phyloP scores from a whole-genome alignment of 2,797 vertebrate genomes.

The Helicolenus hilgendorfi region DNA sequence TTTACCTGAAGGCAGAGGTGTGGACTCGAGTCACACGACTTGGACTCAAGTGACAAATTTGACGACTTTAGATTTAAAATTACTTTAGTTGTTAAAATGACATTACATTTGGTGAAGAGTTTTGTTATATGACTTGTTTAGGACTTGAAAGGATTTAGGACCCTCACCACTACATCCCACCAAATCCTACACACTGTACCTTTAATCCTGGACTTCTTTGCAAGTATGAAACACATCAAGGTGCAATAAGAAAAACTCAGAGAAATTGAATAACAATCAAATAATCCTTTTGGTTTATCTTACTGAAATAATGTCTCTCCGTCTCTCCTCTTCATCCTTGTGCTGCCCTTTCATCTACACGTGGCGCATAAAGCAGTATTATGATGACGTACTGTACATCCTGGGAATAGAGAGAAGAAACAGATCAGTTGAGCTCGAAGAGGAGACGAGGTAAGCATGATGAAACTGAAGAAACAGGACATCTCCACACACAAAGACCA shows the following conservation, averaged over 20 bases:
- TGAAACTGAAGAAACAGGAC: slow-evolving; percentile 75
- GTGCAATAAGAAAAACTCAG: not conserved
- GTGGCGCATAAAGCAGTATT: not conserved
- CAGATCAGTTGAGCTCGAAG: slow-evolving; percentile 17
- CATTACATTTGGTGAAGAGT: too few species aligned
- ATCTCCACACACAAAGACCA: not conserved
- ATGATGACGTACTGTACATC: slow-evolving; percentile 20
- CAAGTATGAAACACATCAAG: not conserved
- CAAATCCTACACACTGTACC: too few species aligned
- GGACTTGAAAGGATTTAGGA: too few species aligned
- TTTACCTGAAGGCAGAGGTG: too few species aligned
- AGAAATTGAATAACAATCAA: slow-evolving; percentile 4
- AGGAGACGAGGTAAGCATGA: slow-evolving; percentile 64
- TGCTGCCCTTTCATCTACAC: not conserved
- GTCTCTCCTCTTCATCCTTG: not conserved
- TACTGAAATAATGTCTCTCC: not conserved
- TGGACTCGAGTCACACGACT: too few species aligned
- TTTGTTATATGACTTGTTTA: too few species aligned
- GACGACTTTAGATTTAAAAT: too few species aligned
- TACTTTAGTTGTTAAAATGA: too few species aligned
- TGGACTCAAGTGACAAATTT: too few species aligned
- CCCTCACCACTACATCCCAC: too few species aligned
- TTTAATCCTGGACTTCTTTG: not conserved
- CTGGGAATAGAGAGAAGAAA: slow-evolving; percentile 31
- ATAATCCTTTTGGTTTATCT: not conserved